Percentiles rank a stretch among this genome's conserved stretches.
phyloP scores from a whole-genome alignment of 2,113 vertebrate genomes.

The Neodontobutis hainanensis region DNA sequence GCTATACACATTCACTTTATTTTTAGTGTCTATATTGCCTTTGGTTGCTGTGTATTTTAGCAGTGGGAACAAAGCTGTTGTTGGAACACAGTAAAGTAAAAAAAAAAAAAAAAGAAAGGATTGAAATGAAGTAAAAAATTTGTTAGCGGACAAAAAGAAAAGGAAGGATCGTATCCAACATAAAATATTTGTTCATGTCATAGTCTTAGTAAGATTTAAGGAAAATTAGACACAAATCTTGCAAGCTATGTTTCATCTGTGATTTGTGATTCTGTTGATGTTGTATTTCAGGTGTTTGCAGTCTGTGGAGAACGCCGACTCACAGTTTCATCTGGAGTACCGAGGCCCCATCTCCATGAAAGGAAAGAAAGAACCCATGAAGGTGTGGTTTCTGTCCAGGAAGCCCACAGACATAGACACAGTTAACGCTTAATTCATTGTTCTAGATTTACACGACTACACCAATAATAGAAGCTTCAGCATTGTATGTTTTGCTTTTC shows the following conservation, averaged over 20 bases:
- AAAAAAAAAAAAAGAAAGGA: neutral
- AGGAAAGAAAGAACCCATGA: constrained; percentile 98
- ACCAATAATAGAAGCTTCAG: neutral
- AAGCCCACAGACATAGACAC: constrained; percentile 80
- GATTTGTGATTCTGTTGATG: constrained; percentile 12
- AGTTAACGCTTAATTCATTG: constrained; percentile 14
- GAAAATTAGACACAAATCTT: neutral
- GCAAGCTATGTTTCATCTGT: neutral
- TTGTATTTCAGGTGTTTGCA: constrained; percentile 87
- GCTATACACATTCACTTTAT: neutral
- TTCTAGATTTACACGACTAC: neutral
- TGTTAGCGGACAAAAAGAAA: neutral
- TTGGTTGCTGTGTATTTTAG: neutral
- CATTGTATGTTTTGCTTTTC: neutral
- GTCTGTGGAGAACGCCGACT: constrained; percentile 93
- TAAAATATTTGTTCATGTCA: constrained; percentile 5
- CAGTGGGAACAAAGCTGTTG: too few species aligned
- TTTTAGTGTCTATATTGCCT: neutral
- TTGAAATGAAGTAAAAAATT: neutral
- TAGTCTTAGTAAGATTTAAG: neutral
- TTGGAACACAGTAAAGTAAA: neutral
- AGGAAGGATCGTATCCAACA: neutral
- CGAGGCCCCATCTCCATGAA: constrained; percentile 96
- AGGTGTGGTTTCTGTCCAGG: constrained; percentile 97
- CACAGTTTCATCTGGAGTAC: constrained; percentile 92